Conservation (phyloP, 2,797 vertebrate species). For the Mormyrops boulengeri region DNA sequence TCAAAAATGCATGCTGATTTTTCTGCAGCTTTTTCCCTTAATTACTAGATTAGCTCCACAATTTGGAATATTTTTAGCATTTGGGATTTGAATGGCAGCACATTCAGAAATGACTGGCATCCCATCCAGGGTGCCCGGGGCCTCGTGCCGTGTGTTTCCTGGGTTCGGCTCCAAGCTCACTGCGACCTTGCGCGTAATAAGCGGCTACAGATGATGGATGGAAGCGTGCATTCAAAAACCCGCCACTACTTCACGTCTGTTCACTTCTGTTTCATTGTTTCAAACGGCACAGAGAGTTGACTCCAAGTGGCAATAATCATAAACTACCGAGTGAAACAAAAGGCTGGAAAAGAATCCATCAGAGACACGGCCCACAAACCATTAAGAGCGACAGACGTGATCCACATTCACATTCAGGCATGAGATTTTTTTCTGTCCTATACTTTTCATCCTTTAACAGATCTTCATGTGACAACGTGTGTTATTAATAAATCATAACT, state of each 20-base stretch:
- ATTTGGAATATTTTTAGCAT: neutral
- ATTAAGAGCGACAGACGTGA: neutral
- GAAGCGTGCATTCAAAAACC: neutral
- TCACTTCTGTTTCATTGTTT: neutral
- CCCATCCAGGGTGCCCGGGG: neutral
- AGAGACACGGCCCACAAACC: neutral
- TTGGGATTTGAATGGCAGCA: neutral
- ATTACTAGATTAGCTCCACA: neutral
- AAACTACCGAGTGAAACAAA: neutral
- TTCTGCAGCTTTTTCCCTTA: neutral
- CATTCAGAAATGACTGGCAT: neutral
- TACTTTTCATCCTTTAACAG: neutral
- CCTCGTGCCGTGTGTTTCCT: neutral
- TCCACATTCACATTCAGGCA: neutral
- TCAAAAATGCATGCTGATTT: neutral
- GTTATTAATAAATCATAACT: constrained; percentile 1
- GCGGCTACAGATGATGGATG: neutral
- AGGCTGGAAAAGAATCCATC: neutral
- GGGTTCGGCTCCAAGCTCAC: neutral
- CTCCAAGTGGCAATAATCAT: neutral
- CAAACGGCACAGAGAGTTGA: neutral
- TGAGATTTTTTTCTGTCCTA: neutral
- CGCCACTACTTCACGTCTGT: neutral
- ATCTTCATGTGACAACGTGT: neutral
- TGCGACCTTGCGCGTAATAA: neutral